Base-by-base conservation (phyloP, 2,888 invertebrate genomes). In the Pterostichus niger region DNA sequence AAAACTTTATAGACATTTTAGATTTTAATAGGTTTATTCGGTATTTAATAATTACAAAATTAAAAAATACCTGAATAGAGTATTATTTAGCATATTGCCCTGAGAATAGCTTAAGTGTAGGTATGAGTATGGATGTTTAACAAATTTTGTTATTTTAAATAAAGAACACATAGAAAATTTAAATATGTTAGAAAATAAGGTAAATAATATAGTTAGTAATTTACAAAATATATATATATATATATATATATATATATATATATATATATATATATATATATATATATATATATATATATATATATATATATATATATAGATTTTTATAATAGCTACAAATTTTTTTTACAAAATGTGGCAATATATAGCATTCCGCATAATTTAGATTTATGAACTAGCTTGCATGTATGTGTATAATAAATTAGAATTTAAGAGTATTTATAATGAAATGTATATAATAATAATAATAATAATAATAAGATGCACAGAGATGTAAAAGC, bases 291-390 rank as follows among this genome's bases (percentile, higher is more conserved):
- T n/a, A n/a, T n/a, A n/a, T n/a, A n/a, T n/a, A n/a, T n/a, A n/a
- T n/a, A n/a, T n/a, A n/a, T n/a, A n/a, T n/a, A n/a, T n/a, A n/a
- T 10, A 31, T 61, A 33, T 33, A 11, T 33, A 61, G 33, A 11
- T 33, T 61, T 61, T 31, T 7, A 31, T 33, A 33, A 31, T 33
- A 31, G 1, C 5, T 61, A 61, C 33, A 33, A 33, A 61, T 33
- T 33, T 10, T 31, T 61, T 33, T 31, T 61, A 31, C 61, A 61
- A 61, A 24, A 33, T 61, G 33, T 61, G 9, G 24, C 31, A 31
- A n/a, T 61, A 61, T 61, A 61, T 33, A n/a, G 2, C n/a, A 33
- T 61, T n/a, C 11, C 9, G n/a, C 10, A 61, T 61, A 61, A 61
- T 11, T 33, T 33, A 11, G 61, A 61, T 31, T 61, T 61, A 61